Base-by-base conservation (phyloP, 1,140 invertebrate genomes). In the Augochlora pura region DNA sequence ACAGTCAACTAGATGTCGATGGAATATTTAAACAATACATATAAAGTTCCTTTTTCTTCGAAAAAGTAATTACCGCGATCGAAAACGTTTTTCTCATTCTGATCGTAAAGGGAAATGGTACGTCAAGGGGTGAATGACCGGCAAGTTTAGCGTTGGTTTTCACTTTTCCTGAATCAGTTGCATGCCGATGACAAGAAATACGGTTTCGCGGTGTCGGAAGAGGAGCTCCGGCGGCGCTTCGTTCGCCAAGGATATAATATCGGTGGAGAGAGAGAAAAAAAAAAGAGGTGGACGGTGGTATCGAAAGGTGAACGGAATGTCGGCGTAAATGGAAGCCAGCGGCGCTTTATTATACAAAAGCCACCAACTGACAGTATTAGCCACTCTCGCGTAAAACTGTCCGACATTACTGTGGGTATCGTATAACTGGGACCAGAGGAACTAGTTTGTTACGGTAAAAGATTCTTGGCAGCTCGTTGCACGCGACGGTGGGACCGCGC, bases 401-500 rank as follows among this genome's bases (percentile, higher is more conserved):
- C 71, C 68, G 49, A 64, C 75, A 78, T 81, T 81, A 81, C 67
- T 76, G 62, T 54, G 67, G 80, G 75, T 81, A 81, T 81, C 80
- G 80, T 81, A 78, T 81, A 72, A 77, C 75, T 77, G 75, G 52
- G 38, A 71, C 60, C 54, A 60, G 75, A 70, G 62, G 74, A 81
- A 81, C 80, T 81, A 81, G 80, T 81, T 81, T 81, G 80, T 81
- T 81, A 81, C 80, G 80, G 80, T 81, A 81, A 81, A 81, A 81
- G 80, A 81, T 78, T 81, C 80, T 72, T 81, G 80, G 74, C 75
- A 71, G 80, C 80, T 81, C 67, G 25, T 77, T 81, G 80, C 74
- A 81, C 68, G 80, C 75, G 75, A 70, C 71, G 77, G 75, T 71
- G 38, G 64, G 57, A 59, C 32, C 42, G 46, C 73, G 59, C 27